These are phyloP conservation scores for Plebejus melissa DNA, from an alignment of 2,888 invertebrate species.

Conservation along the genomic window DNA sequence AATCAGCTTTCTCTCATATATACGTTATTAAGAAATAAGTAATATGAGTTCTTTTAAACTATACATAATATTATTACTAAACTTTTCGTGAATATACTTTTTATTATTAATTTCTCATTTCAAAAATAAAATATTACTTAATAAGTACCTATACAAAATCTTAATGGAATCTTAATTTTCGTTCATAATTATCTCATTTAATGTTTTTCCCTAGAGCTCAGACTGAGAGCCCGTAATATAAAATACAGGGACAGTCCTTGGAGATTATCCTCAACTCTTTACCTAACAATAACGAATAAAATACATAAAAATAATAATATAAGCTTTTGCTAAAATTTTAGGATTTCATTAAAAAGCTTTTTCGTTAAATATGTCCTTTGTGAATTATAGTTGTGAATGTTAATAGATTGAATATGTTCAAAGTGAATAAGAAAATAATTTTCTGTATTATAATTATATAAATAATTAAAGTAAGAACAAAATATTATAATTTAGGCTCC, in stretches of 20 bases:
- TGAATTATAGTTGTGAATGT: not conserved
- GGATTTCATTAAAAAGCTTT: not conserved
- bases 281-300: not conserved
- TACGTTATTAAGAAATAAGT: no score
- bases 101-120: no score
- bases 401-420: not conserved
- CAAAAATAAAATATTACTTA: not conserved
- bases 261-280: constrained; percentile 24
- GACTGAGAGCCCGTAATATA: constrained; percentile 13
- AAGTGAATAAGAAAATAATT: no score
- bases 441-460: no score
- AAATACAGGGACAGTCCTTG: not conserved
- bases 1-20: no score
- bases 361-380: not conserved
- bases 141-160: no score
- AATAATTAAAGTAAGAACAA: no score
- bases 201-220: constrained; percentile 23
- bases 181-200: constrained; percentile 24
- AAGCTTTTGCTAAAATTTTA: not conserved
- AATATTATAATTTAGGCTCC: no score
- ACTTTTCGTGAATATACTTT: no score
- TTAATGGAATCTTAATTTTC: constrained; percentile 5
- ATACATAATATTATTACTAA: no score
- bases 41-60: no score
- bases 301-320: constrained; percentile 1